These are phyloP conservation scores for Drosophila pectinifera DNA, from an alignment of 1,140 invertebrate species.

Conservation along the genomic window DNA sequence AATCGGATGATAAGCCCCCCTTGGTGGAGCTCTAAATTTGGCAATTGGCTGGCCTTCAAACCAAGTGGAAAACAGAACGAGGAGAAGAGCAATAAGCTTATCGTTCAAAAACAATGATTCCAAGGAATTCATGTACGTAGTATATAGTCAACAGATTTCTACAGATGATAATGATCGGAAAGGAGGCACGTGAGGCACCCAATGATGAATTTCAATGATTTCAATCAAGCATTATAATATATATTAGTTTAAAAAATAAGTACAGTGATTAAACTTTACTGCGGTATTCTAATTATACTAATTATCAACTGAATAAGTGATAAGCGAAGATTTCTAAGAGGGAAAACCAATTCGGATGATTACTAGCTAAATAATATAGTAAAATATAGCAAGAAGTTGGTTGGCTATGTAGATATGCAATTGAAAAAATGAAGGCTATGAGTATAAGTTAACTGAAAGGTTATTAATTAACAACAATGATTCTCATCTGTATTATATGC, in stretches of 20 bases:
- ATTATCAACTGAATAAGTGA: not conserved
- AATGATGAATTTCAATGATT: slow-evolving; percentile 9
- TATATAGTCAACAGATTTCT: slow-evolving; percentile 21
- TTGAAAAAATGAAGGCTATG: not conserved
- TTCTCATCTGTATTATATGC: too few species aligned
- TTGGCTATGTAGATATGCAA: not conserved
- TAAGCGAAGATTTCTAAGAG: not conserved
- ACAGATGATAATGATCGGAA: slow-evolving; percentile 28
- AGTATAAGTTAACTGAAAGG: too few species aligned
- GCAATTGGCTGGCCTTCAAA: slow-evolving; percentile 66
- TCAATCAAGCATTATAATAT: not conserved
- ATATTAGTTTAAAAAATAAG: too few species aligned
- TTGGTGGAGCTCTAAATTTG: slow-evolving; percentile 54
- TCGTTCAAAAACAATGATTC: slow-evolving; percentile 35
- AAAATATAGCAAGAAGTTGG: not conserved
- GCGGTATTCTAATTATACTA: not conserved
- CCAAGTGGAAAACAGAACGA: slow-evolving; percentile 32
- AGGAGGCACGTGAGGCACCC: slow-evolving; percentile 28
- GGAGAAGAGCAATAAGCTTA: slow-evolving; percentile 33
- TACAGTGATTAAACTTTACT: not conserved
- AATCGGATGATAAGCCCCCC: slow-evolving; percentile 52
- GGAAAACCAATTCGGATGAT: too few species aligned
- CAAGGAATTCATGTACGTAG: slow-evolving; percentile 24
- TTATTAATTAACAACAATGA: not conserved
- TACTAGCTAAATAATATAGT: not conserved